phyloP scores from a whole-genome alignment of 1,140 invertebrate species.

The Popillia japonica region DNA sequence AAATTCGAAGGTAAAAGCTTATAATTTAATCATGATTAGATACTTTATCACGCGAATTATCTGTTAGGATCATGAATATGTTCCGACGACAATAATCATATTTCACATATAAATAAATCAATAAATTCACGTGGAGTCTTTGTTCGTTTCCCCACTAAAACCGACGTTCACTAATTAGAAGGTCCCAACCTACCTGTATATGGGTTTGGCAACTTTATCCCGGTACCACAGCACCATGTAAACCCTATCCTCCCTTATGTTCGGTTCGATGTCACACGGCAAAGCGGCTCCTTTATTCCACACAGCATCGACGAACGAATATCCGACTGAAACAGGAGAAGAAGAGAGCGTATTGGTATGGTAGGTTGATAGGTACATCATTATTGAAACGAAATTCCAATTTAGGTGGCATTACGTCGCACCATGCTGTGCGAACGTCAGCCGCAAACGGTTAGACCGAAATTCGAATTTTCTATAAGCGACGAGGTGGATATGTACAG shows the following conservation, averaged over 20 bases:
- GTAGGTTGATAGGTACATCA: not conserved
- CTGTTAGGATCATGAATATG: too few species aligned
- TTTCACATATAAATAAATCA: too few species aligned
- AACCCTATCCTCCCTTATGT: slow-evolving; percentile 79
- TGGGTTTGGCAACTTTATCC: slow-evolving; percentile 81
- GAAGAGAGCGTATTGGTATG: not conserved
- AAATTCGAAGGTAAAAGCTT: not conserved
- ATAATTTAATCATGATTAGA: too few species aligned
- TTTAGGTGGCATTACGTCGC: slow-evolving; percentile 5
- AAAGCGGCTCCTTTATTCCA: slow-evolving; percentile 78
- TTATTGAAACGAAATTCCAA: slow-evolving; percentile 25
- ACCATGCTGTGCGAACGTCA: not conserved
- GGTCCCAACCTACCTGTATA: slow-evolving; percentile 78
- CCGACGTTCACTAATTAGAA: slow-evolving; percentile 21
- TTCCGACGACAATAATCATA: too few species aligned
- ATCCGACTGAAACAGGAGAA: slow-evolving; percentile 37
- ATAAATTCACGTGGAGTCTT: too few species aligned
- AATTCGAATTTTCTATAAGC: slow-evolving; percentile 15
- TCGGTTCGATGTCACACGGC: slow-evolving; percentile 84
- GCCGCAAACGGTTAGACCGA: not conserved
- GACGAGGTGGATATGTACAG: too few species aligned
- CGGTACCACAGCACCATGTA: slow-evolving; percentile 92
- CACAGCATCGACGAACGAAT: slow-evolving; percentile 78
- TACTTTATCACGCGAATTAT: too few species aligned
- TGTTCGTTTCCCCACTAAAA: not conserved